A percentile compares a stretch with the other conserved stretches of the same genome.
Evolutionary conservation across 2,888 invertebrate genomes (phyloP).

Genomic region (Synergus gifuensis): DNA sequence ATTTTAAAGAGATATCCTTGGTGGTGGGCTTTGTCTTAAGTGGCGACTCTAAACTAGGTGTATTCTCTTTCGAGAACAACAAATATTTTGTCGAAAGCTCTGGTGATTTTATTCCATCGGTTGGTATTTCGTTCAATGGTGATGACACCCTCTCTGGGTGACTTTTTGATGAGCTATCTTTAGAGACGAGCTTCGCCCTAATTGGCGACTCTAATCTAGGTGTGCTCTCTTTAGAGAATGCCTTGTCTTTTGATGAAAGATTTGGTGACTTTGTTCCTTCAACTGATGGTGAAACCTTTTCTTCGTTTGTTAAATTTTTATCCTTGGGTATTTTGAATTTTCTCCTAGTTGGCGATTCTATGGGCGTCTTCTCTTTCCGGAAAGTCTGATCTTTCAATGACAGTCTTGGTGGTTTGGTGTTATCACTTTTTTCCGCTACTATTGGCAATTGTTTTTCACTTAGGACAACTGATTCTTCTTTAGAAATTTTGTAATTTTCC

Average conservation of each 20-base stretch:
- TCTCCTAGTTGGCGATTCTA: background rate
- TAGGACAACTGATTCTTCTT: background rate
- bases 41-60: background rate
- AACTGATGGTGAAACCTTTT: background rate
- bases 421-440: background rate
- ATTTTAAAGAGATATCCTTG: background rate
- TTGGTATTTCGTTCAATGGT: conserved; percentile 37
- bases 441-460: background rate
- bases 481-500: background rate
- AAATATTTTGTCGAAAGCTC: conserved; percentile 20
- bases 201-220: conserved; percentile 39
- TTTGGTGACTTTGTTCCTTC: background rate
- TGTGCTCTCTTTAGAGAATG: conserved; percentile 36
- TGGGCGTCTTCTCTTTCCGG: background rate
- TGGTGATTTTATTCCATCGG: conserved; percentile 40
- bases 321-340: conserved; percentile 3
- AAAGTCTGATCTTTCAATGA: background rate
- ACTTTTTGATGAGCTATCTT: conserved; percentile 40
- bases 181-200: conserved; percentile 42
- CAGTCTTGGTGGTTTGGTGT: background rate
- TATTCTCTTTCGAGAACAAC: conserved; percentile 34
- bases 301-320: background rate
- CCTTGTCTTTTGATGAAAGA: conserved; percentile 23
- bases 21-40: background rate
- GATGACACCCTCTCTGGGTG: conserved; percentile 41